These are phyloP conservation scores for Mus caroli DNA, from an alignment of 2,797 vertebrate genomes.

Conservation along the genomic window DNA sequence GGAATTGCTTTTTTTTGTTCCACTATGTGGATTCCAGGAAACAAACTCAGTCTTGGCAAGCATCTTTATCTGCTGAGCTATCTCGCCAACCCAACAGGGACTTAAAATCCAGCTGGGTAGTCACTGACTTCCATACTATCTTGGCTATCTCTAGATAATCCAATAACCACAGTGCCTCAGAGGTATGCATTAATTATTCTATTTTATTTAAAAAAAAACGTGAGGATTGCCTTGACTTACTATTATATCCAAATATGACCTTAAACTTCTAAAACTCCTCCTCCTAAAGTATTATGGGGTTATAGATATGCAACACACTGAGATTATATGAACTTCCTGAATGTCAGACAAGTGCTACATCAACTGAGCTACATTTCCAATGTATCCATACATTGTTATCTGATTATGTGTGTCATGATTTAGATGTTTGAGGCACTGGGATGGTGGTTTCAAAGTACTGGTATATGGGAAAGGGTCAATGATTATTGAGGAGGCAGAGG, in stretches of 20 bases:
- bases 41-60: background rate
- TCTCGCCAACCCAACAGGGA: background rate
- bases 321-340: background rate
- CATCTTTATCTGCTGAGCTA: background rate
- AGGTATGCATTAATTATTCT: constrained; percentile 45
- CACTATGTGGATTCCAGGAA: background rate
- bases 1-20: background rate
- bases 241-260: background rate
- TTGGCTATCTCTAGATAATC: constrained; percentile 40
- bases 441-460: constrained; percentile 20
- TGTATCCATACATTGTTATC: background rate
- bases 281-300: background rate
- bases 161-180: constrained; percentile 17
- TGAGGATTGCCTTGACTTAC: background rate
- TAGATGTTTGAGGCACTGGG: constrained; percentile 33
- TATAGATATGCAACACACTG: background rate
- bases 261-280: background rate
- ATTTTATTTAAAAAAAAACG: background rate
- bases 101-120: constrained; percentile 30
- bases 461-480: background rate
- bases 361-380: no score
- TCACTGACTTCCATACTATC: constrained; percentile 10
- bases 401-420: constrained; percentile 48
- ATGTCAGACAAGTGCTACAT: background rate
- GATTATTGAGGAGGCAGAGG: background rate